A percentile compares a stretch with the other conserved stretches of the same genome.
Conservation (phyloP, 2,797 vertebrate species). For the Peromyscus melanophrys region DNA sequence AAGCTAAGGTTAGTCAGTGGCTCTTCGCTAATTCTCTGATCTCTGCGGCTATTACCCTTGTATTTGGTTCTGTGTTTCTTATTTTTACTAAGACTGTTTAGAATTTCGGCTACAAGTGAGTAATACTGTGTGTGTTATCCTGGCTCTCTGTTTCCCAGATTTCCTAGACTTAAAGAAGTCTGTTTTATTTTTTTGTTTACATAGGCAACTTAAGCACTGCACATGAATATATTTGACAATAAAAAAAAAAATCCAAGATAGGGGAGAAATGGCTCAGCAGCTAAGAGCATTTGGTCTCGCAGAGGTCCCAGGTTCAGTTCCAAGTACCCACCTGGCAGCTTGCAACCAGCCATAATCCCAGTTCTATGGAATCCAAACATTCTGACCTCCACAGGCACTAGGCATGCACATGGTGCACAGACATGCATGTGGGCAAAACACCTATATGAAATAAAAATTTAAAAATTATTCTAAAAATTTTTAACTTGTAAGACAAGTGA, state of each 20-base stretch:
- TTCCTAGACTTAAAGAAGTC: neutral
- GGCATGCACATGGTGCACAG: neutral
- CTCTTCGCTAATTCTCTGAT: no score
- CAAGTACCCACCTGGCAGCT: no score
- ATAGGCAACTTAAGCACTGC: neutral
- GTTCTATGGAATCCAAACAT: neutral
- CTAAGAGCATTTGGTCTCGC: neutral
- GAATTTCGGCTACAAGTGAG: neutral
- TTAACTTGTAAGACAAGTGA: neutral
- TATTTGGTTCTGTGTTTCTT: no score
- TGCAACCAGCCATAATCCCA: neutral
- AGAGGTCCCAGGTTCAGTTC: neutral
- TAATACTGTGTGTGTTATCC: neutral
- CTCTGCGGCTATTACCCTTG: no score
- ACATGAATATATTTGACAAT: conserved; percentile 47
- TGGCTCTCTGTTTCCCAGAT: conserved; percentile 26
- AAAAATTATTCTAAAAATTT: neutral
- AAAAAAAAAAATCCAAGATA: neutral
- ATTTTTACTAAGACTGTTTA: no score
- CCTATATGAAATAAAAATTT: neutral
- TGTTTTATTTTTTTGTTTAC: conserved; percentile 32
- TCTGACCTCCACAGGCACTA: no score
- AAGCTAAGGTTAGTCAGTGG: no score
- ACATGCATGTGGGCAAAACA: neutral
- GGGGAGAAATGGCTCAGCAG: neutral